phyloP scores from a whole-genome alignment of 2,113 vertebrate genomes.

The Pelecanoides urinatrix region DNA sequence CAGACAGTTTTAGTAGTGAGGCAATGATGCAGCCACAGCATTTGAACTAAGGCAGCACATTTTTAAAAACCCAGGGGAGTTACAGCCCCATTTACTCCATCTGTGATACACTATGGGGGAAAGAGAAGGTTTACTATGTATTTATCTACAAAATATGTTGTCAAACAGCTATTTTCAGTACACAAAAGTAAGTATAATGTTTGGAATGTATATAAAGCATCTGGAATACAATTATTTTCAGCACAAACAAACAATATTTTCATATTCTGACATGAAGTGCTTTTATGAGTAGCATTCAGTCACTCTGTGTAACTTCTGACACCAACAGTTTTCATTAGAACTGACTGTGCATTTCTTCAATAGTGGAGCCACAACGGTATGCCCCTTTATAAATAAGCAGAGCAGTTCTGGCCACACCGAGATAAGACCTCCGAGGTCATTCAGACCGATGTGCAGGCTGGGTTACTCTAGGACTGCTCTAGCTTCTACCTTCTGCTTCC shows the following conservation, averaged over 20 bases:
- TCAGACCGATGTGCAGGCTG: accelerated
- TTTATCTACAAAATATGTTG: conserved; percentile 59
- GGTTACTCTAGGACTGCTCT: background rate
- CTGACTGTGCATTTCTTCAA: background rate
- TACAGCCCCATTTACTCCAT: conserved; percentile 78
- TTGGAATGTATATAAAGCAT: background rate
- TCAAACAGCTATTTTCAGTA: conserved; percentile 1
- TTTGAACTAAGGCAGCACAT: conserved; percentile 66
- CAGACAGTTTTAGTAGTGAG: conserved; percentile 30
- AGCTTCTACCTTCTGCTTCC: background rate
- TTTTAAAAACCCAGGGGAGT: conserved; percentile 73
- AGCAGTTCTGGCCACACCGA: background rate
- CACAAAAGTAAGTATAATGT: background rate
- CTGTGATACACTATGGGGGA: conserved; percentile 57
- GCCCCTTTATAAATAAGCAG: background rate
- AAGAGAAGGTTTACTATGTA: conserved; percentile 34
- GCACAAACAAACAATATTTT: background rate
- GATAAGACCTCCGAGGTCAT: background rate
- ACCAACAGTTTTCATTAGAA: background rate
- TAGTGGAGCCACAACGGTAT: background rate
- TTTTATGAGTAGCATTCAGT: background rate
- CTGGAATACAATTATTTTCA: background rate
- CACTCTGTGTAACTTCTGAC: background rate
- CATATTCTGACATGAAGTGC: background rate
- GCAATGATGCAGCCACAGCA: conserved; percentile 62